Conservation (phyloP, 1,140 invertebrate species). For the Phocides pigmalion region DNA sequence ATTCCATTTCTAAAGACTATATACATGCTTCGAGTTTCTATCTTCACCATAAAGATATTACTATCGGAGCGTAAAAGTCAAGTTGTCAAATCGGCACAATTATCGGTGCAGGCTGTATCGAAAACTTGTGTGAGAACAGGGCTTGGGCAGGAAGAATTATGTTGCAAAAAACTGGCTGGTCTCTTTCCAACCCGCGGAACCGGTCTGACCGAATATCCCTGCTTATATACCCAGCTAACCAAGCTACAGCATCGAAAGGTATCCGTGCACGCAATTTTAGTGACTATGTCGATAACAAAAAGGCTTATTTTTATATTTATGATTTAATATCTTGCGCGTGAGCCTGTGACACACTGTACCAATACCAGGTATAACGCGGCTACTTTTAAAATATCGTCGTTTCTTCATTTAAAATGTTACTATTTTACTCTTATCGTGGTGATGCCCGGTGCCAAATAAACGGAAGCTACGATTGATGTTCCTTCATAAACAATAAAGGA, state of each 20-base stretch:
- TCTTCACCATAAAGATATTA: conserved; percentile 13
- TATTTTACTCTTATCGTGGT: background rate
- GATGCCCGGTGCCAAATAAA: background rate
- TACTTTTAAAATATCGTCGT: conserved; percentile 8
- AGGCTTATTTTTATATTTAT: background rate
- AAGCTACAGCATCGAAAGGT: conserved; percentile 19
- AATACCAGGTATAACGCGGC: conserved; percentile 14
- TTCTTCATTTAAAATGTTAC: background rate
- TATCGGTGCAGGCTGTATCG: conserved; percentile 44
- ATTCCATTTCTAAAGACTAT: background rate
- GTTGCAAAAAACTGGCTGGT: conserved; percentile 66
- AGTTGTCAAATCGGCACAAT: conserved; percentile 32
- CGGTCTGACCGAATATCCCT: conserved; percentile 64
- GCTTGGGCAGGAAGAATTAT: conserved; percentile 64
- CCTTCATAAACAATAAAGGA: too few relatives aligned
- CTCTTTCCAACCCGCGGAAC: conserved; percentile 51
- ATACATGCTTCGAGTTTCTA: background rate
- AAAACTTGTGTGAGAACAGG: conserved; percentile 61
- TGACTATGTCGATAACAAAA: conserved; percentile 10
- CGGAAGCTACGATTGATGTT: too few relatives aligned
- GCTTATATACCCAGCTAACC: conserved; percentile 19
- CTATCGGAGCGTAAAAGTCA: conserved; percentile 16
- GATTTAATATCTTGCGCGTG: background rate
- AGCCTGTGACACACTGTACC: background rate
- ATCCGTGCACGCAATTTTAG: conserved; percentile 23